phyloP scores from a whole-genome alignment of 2,113 vertebrate genomes.

The Emydura subglobosa region DNA sequence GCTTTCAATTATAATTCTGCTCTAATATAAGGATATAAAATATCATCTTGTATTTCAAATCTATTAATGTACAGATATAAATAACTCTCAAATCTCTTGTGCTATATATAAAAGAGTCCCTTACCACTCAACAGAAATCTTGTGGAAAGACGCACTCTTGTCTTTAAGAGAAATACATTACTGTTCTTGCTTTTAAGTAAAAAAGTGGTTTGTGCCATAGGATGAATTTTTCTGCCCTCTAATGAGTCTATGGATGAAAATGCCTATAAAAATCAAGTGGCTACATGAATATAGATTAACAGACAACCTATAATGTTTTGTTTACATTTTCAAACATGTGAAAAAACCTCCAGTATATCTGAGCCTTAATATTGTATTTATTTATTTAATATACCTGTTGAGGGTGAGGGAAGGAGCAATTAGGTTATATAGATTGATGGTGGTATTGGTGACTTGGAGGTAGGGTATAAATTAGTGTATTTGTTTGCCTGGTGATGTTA shows the following conservation, averaged over 20 bases:
- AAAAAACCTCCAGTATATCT: background rate
- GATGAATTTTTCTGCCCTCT: background rate
- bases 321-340: background rate
- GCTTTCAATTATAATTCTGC: background rate
- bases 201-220: background rate
- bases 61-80: background rate
- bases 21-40: background rate
- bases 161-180: background rate
- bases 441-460: background rate
- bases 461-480: rapidly evolving
- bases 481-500: background rate
- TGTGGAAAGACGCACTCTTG: background rate
- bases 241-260: background rate
- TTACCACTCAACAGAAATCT: background rate
- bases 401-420: background rate
- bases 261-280: background rate
- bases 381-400: background rate
- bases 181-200: background rate
- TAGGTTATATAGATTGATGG: background rate
- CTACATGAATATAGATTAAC: background rate
- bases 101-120: background rate
- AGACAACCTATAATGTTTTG: rapidly evolving
- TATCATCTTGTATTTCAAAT: background rate
- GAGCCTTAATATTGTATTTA: rapidly evolving
- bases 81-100: background rate